These are phyloP conservation scores for Labeo rohita DNA, from an alignment of 2,113 vertebrate species.

Conservation along the genomic window DNA sequence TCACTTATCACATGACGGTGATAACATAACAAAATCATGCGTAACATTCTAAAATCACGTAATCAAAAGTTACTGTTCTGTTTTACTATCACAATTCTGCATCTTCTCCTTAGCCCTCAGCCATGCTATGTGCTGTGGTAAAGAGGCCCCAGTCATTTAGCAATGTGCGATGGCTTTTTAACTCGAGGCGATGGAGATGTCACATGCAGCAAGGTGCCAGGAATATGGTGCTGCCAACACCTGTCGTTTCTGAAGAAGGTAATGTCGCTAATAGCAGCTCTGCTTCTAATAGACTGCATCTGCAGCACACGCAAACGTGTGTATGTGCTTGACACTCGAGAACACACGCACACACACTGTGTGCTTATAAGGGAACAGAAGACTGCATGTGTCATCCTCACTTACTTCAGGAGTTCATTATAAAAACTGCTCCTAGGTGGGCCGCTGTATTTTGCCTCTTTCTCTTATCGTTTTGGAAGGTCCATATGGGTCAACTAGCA, in stretches of 20 bases:
- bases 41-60: background rate
- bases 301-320: conserved; percentile 49
- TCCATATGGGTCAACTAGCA: conserved; percentile 74
- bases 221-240: conserved; percentile 70
- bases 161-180: conserved; percentile 55
- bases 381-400: conserved; percentile 71
- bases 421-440: conserved; percentile 67
- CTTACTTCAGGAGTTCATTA: conserved; percentile 75
- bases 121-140: conserved; percentile 17
- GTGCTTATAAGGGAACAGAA: conserved; percentile 64
- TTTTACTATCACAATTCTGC: background rate
- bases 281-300: conserved; percentile 56
- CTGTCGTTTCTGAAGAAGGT: conserved; percentile 64
- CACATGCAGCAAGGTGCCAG: conserved; percentile 63
- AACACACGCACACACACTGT: conserved; percentile 33
- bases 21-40: background rate
- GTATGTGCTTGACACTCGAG: conserved; percentile 33
- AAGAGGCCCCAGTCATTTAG: conserved; percentile 55
- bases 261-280: conserved; percentile 58
- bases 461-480: conserved; percentile 69
- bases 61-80: background rate
- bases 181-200: conserved; percentile 63
- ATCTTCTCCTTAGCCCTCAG: conserved; percentile 7
- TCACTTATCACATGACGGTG: background rate
- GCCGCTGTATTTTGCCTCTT: conserved; percentile 63